Percentiles rank a stretch among this genome's conserved stretches.
phyloP scores from a whole-genome alignment of 2,797 vertebrate genomes.

The Pristis pectinata region DNA sequence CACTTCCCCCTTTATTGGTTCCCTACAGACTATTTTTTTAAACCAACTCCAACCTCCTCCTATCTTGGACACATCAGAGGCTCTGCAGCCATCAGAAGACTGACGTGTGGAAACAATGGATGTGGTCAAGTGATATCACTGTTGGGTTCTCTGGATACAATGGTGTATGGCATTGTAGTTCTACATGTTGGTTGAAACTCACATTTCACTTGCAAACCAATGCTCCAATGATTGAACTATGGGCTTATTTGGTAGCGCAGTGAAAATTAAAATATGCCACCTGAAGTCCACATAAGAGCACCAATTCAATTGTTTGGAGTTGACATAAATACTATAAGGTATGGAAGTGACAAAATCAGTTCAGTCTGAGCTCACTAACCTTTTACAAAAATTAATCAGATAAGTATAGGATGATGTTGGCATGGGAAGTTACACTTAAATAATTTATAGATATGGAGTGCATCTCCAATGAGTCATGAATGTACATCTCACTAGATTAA shows the following conservation, averaged over 20 bases:
- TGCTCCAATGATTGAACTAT: neutral
- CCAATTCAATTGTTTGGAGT: neutral
- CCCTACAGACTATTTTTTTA: neutral
- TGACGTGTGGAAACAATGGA: neutral
- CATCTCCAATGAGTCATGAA: neutral
- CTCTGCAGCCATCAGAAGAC: neutral
- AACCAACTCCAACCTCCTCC: too few species aligned
- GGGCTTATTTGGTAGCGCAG: too few species aligned
- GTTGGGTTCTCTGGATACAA: too few species aligned
- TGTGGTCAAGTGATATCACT: neutral
- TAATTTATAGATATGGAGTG: neutral
- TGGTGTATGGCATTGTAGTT: too few species aligned
- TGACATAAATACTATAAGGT: neutral
- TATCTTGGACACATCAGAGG: neutral
- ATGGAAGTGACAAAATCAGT: neutral
- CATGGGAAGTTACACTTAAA: neutral
- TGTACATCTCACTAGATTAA: neutral
- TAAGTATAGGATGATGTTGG: neutral
- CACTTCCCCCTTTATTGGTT: neutral
- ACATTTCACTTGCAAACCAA: neutral
- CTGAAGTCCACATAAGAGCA: neutral
- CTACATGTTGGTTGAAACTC: neutral
- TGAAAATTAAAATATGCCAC: neutral
- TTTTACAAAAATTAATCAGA: neutral
- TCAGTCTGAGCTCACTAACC: neutral